A percentile compares a stretch with the other conserved stretches of the same genome.
These are phyloP conservation scores for Morinoia aosen DNA, from an alignment of 2,888 invertebrate genomes.

Conservation along the genomic window DNA sequence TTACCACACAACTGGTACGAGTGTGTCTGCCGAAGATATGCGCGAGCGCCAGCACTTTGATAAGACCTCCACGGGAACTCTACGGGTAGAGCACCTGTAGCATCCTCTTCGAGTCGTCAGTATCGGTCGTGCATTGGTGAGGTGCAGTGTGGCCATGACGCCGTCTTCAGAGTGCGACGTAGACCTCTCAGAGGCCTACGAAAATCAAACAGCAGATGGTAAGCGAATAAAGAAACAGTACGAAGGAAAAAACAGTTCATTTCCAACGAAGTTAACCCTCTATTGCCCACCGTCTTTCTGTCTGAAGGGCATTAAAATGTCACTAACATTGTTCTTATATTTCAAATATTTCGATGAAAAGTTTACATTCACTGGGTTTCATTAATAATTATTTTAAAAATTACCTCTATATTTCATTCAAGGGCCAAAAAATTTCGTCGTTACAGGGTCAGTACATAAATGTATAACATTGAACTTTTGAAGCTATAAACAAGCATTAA, in stretches of 20 bases:
- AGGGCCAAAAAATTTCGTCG: too few relatives aligned
- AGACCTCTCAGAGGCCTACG: neutral
- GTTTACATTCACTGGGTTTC: too few relatives aligned
- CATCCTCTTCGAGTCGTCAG: neutral
- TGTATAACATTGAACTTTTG: too few relatives aligned
- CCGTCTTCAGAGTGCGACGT: neutral
- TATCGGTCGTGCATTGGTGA: neutral
- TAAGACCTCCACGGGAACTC: neutral
- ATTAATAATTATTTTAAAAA: too few relatives aligned
- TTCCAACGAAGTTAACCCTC: too few relatives aligned
- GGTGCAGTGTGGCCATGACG: neutral
- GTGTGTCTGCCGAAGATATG: neutral
- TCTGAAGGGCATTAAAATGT: too few relatives aligned
- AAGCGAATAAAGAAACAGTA: neutral
- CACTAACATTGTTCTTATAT: too few relatives aligned
- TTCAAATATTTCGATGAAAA: too few relatives aligned
- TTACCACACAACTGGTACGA: neutral
- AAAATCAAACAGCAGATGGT: neutral
- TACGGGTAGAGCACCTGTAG: neutral
- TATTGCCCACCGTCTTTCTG: too few relatives aligned
- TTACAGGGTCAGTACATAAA: too few relatives aligned
- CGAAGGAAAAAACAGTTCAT: neutral
- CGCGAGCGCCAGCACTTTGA: neutral
- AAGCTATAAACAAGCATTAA: too few relatives aligned
- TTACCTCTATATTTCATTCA: too few relatives aligned